These are phyloP conservation scores for Cheilinus undulatus DNA, from an alignment of 2,113 vertebrate genomes.

Conservation along the genomic window DNA sequence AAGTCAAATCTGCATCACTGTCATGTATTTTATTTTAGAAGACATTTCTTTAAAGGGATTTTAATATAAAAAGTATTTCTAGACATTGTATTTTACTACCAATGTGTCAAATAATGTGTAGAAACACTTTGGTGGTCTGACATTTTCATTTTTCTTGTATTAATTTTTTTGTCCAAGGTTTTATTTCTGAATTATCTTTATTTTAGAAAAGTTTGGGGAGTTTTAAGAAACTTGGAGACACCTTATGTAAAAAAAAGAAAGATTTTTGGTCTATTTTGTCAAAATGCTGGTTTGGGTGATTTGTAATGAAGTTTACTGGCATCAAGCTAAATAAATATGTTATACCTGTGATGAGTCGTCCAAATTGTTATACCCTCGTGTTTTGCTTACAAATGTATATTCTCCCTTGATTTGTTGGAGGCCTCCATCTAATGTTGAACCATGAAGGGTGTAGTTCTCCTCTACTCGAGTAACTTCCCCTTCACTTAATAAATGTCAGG, in stretches of 20 bases:
- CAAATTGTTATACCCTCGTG: too few relatives aligned
- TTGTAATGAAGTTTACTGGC: neutral
- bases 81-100: neutral
- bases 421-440: too few relatives aligned
- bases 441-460: too few relatives aligned
- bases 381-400: too few relatives aligned
- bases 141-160: neutral
- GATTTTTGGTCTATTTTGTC: neutral
- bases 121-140: too few relatives aligned
- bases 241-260: slow-evolving; percentile 11
- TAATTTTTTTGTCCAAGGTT: neutral
- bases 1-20: slow-evolving; percentile 1
- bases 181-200: neutral
- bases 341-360: slow-evolving; percentile 1
- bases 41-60: neutral
- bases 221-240: neutral
- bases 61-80: neutral
- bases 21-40: neutral
- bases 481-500: too few relatives aligned
- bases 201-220: neutral
- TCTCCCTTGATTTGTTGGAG: too few relatives aligned
- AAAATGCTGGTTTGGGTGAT: neutral
- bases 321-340: slow-evolving; percentile 41
- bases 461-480: too few relatives aligned
- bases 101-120: too few relatives aligned